phyloP scores from a whole-genome alignment of 1,140 invertebrate species.

The Doryteuthis pealeii region DNA sequence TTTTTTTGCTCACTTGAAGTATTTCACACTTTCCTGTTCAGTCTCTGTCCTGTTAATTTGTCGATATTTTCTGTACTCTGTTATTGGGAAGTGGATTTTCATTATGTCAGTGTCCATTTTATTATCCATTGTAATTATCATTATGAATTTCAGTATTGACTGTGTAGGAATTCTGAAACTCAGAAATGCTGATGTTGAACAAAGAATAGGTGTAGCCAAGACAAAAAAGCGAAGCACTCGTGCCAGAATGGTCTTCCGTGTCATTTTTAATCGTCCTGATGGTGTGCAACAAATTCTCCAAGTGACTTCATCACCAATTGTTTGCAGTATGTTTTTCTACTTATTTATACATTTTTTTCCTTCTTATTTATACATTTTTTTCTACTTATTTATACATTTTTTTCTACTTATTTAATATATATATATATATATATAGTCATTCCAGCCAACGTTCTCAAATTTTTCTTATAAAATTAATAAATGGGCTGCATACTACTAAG shows the following conservation, averaged over 20 bases:
- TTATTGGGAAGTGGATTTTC: too few relatives aligned
- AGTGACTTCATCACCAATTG: constrained; percentile 87
- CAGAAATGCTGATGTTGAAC: constrained; percentile 94
- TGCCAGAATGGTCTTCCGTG: constrained; percentile 92
- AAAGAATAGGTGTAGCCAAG: constrained; percentile 70
- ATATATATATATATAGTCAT: too few relatives aligned
- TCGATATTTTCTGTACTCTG: too few relatives aligned
- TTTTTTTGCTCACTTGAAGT: too few relatives aligned
- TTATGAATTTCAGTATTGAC: constrained; percentile 60
- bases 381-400: neutral
- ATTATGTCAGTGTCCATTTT: too few relatives aligned
- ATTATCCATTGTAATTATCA: neutral
- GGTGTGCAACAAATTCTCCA: constrained; percentile 83
- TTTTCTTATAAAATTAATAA: too few relatives aligned
- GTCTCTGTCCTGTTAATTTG: too few relatives aligned
- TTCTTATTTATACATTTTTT: too few relatives aligned
- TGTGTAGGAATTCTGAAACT: constrained; percentile 79
- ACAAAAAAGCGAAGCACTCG: constrained; percentile 91
- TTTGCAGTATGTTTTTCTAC: constrained; percentile 82
- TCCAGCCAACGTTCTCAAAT: too few relatives aligned
- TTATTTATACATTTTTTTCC: neutral
- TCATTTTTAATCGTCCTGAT: constrained; percentile 71
- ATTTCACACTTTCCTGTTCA: too few relatives aligned
- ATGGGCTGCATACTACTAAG: too few relatives aligned
- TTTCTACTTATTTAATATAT: neutral